These are phyloP conservation scores for Chroicocephalus ridibundus DNA, from an alignment of 2,113 vertebrate species.

Conservation along the genomic window DNA sequence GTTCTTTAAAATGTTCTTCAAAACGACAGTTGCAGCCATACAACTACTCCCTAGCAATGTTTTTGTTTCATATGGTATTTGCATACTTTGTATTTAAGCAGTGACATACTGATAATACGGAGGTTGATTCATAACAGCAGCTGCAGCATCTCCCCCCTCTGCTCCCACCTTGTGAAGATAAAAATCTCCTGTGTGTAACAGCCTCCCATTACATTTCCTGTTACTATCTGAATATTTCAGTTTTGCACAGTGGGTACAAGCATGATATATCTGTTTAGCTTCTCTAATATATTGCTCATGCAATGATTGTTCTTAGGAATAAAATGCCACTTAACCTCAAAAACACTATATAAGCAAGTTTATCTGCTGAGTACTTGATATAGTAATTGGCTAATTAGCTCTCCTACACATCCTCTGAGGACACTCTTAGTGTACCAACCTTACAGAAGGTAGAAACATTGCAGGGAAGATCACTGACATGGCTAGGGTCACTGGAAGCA, in stretches of 20 bases:
- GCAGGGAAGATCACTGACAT: neutral
- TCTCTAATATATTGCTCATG: neutral
- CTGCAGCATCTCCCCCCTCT: neutral
- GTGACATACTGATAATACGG: neutral
- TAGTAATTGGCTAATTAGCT: neutral
- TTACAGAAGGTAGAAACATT: neutral
- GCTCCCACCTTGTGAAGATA: neutral
- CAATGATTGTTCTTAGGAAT: neutral
- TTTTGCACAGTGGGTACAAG: neutral
- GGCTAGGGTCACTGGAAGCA: neutral
- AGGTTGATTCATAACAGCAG: neutral
- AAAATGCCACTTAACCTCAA: neutral
- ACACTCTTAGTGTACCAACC: neutral
- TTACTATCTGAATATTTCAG: neutral
- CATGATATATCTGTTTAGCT: neutral
- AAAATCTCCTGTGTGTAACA: neutral
- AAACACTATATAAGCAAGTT: neutral
- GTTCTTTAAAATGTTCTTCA: neutral
- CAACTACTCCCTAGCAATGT: neutral
- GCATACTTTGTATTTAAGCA: slow-evolving; percentile 50
- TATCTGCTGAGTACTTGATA: neutral
- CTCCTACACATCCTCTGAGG: neutral
- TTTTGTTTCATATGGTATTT: neutral
- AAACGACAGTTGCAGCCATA: neutral
- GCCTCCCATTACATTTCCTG: neutral